A percentile compares a stretch with the other conserved stretches of the same genome.
Conservation (phyloP, 1,140 invertebrate genomes). For the Drosophila pseudoobscura region DNA sequence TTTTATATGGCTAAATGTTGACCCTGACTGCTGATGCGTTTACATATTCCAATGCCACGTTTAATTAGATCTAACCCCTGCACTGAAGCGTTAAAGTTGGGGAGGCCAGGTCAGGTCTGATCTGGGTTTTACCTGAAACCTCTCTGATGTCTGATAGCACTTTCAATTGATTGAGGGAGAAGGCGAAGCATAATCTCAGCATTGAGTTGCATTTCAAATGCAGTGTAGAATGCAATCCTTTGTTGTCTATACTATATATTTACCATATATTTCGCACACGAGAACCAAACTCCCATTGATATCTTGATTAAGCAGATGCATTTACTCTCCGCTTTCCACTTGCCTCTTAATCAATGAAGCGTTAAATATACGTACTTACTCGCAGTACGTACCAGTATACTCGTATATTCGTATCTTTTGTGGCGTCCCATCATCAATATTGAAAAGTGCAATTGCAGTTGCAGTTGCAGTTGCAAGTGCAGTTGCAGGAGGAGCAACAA, state of each 20-base stretch:
- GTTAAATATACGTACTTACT: constrained; percentile 41
- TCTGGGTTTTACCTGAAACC: neutral
- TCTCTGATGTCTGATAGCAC: constrained; percentile 3
- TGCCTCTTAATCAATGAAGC: constrained; percentile 56
- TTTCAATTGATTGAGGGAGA: no score
- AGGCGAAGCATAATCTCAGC: no score
- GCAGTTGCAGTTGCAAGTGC: constrained; percentile 24
- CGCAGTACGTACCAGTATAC: no score
- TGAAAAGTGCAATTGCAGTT: constrained; percentile 39
- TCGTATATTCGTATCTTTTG: constrained; percentile 31
- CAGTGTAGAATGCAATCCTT: constrained; percentile 3
- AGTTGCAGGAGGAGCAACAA: constrained; percentile 37
- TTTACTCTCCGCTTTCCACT: constrained; percentile 38
- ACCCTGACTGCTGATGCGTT: constrained; percentile 48
- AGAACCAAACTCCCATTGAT: constrained; percentile 24
- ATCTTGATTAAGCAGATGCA: constrained; percentile 55
- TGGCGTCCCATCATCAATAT: constrained; percentile 48
- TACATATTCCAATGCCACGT: constrained; percentile 13
- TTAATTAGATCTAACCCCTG: constrained; percentile 31
- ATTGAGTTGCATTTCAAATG: constrained; percentile 5
- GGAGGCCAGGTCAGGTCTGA: constrained; percentile 11
- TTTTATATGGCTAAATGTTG: constrained; percentile 42
- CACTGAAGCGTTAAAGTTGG: constrained; percentile 36
- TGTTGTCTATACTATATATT: constrained; percentile 13
- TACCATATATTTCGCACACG: constrained; percentile 2